These are phyloP conservation scores for Phortica okadai DNA, from an alignment of 2,888 invertebrate genomes.

Conservation along the genomic window DNA sequence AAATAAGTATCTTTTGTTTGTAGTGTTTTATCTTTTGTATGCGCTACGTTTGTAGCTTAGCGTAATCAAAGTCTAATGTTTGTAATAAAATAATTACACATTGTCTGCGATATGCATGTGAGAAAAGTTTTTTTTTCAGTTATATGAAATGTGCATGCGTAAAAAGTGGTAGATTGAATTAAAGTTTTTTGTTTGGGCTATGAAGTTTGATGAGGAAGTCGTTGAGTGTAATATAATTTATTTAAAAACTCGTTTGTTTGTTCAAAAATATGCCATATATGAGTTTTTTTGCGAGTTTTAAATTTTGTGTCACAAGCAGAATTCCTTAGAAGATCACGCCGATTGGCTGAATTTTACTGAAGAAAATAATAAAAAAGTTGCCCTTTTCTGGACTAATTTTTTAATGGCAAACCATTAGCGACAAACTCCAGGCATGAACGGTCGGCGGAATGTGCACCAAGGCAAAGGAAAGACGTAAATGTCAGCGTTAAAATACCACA, in stretches of 20 bases:
- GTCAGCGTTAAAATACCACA: conserved; percentile 6
- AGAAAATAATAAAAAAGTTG: neutral
- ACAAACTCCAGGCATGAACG: neutral
- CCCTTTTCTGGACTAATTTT: conserved; percentile 31
- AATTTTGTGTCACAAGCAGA: no score
- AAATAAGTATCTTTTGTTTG: conserved; percentile 21
- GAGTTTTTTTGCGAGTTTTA: no score
- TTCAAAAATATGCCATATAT: no score
- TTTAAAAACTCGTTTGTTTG: no score
- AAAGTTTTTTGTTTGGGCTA: no score
- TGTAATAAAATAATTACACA: conserved; percentile 15
- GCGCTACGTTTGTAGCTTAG: neutral
- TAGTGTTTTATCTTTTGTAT: neutral
- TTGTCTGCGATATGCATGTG: conserved; percentile 10
- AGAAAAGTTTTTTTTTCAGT: neutral
- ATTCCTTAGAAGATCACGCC: no score
- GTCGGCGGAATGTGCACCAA: conserved; percentile 21
- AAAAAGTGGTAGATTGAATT: no score
- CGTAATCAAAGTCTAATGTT: conserved; percentile 3
- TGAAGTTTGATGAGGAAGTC: no score
- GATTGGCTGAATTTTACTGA: no score
- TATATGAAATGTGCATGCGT: neutral
- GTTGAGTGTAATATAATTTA: no score
- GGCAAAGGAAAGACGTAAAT: neutral
- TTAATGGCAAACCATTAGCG: conserved; percentile 27